Conservation (phyloP, 1,140 invertebrate species). For the Rhynchophorus ferrugineus region DNA sequence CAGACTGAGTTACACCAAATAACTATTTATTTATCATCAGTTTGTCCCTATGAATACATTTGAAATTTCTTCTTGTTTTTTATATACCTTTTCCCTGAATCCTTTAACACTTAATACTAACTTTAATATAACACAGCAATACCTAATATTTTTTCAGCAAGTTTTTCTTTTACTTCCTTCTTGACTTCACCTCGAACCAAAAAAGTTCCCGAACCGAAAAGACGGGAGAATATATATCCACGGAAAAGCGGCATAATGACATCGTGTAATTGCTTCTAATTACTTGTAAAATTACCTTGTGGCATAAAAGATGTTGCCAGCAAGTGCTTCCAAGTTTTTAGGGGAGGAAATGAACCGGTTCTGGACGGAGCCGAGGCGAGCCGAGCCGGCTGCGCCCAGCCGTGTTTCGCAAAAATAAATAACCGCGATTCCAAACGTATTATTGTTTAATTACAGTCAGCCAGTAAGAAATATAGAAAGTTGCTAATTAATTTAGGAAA, state of each 20-base stretch:
- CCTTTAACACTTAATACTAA: too few species aligned
- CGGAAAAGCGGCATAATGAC: conserved; percentile 38
- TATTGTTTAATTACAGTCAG: conserved; percentile 36
- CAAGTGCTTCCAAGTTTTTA: conserved; percentile 33
- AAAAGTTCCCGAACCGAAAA: too few species aligned
- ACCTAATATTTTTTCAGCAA: too few species aligned
- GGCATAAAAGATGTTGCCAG: conserved; percentile 40
- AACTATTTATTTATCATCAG: too few species aligned
- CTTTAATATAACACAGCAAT: too few species aligned
- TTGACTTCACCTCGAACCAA: too few species aligned
- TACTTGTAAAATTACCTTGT: conserved; percentile 45
- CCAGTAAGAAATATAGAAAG: conserved; percentile 35
- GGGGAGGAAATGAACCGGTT: conserved; percentile 37
- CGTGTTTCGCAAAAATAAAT: conserved; percentile 32
- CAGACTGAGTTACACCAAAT: too few species aligned
- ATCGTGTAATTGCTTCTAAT: conserved; percentile 43
- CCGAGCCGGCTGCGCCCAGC: conserved; percentile 14
- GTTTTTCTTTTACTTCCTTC: too few species aligned
- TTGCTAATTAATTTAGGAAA: conserved; percentile 35
- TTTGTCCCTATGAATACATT: too few species aligned
- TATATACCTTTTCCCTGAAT: too few species aligned
- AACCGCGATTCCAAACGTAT: conserved; percentile 31
- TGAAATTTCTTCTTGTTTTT: too few species aligned
- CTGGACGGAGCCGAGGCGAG: conserved; percentile 8
- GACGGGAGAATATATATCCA: conserved; percentile 38